A percentile compares a stretch with the other conserved stretches of the same genome.
These are phyloP conservation scores for Picathartes gymnocephalus DNA, from an alignment of 2,113 vertebrate genomes.

Conservation along the genomic window DNA sequence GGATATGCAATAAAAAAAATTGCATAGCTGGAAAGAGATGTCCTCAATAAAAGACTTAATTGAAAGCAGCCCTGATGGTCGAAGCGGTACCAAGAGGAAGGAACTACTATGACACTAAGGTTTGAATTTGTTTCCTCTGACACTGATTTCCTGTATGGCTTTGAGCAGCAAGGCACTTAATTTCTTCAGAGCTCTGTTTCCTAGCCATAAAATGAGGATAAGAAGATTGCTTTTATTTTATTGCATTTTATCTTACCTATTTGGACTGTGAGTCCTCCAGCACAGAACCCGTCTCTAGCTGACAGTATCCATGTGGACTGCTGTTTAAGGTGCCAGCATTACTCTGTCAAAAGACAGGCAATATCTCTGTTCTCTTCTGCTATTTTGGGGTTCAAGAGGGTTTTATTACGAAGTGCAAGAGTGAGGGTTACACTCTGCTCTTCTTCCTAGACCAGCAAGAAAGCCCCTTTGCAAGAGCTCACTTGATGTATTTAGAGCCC, in stretches of 20 bases:
- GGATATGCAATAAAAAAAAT: not conserved
- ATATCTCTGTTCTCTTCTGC: not conserved
- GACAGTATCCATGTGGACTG: not conserved
- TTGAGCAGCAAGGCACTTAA: constrained; percentile 24
- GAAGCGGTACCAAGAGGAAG: constrained; percentile 14
- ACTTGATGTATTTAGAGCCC: not conserved
- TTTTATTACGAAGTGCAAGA: not conserved
- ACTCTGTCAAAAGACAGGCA: not conserved
- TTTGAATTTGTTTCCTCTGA: constrained; percentile 32
- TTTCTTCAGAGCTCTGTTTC: constrained; percentile 38
- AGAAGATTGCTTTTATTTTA: not conserved
- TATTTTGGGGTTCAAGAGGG: not conserved
- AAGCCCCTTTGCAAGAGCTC: not conserved
- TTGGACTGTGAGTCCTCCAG: not conserved
- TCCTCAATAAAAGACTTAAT: constrained; percentile 33
- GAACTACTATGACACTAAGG: constrained; percentile 8
- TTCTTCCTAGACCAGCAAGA: not conserved
- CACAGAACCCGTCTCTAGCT: not conserved
- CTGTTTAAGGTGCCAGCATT: not conserved
- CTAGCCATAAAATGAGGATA: not conserved
- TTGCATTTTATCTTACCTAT: not conserved
- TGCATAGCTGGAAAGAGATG: constrained; percentile 20
- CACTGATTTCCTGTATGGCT: constrained; percentile 51
- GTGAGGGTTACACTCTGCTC: not conserved
- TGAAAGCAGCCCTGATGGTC: constrained; percentile 35